Conservation (phyloP, 2,888 invertebrate genomes). For the Epinotia ramella region DNA sequence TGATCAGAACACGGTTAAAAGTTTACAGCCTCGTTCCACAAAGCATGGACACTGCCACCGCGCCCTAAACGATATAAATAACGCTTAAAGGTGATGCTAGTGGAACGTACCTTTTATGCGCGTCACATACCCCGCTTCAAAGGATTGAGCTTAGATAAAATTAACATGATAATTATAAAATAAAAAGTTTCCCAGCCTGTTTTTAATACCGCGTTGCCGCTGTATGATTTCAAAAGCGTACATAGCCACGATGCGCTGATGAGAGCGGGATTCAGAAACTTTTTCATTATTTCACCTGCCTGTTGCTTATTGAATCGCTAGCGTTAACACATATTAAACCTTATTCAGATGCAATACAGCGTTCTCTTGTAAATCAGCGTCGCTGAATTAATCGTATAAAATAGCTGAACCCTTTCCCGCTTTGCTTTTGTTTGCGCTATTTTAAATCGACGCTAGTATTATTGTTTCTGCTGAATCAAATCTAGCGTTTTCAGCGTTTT, state of each 20-base stretch:
- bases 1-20: slow-evolving; percentile 36
- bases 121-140: slow-evolving; percentile 51
- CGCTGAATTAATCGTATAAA: slow-evolving; percentile 23
- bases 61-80: slow-evolving; percentile 52
- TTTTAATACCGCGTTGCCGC: not conserved
- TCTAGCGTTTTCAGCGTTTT: slow-evolving; percentile 6
- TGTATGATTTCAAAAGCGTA: slow-evolving; percentile 7
- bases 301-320: slow-evolving; percentile 53
- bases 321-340: not conserved
- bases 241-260: slow-evolving; percentile 11
- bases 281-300: slow-evolving; percentile 54
- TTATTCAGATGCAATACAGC: not conserved
- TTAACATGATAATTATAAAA: slow-evolving; percentile 40
- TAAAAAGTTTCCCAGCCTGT: not conserved
- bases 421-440: slow-evolving; percentile 31
- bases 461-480: slow-evolving; percentile 28
- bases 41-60: slow-evolving; percentile 26
- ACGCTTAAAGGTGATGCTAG: slow-evolving; percentile 48
- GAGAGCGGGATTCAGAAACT: slow-evolving; percentile 41
- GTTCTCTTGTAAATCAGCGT: not conserved
- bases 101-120: slow-evolving; percentile 37
- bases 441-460: slow-evolving; percentile 20
- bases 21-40: slow-evolving; percentile 35
- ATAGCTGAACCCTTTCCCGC: slow-evolving; percentile 24
- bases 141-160: slow-evolving; percentile 49